Conservation (phyloP, 1,140 invertebrate genomes). For the Drosophila melanica region DNA sequence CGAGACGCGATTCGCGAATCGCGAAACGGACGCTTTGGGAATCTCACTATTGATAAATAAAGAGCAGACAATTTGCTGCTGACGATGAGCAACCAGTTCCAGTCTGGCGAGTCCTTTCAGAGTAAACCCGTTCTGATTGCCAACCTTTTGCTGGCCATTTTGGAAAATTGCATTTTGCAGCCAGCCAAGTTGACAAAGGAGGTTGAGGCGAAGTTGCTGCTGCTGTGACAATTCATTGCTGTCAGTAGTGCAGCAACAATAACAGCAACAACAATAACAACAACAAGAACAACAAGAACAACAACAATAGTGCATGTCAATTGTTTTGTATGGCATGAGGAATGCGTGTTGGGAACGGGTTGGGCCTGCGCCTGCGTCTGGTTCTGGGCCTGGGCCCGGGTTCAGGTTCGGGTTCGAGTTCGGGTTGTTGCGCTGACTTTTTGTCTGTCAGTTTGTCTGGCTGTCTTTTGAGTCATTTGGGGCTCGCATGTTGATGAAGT, state of each 20-base stretch:
- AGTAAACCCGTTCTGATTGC: constrained; percentile 58
- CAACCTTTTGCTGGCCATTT: constrained; percentile 63
- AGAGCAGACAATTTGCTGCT: constrained; percentile 58
- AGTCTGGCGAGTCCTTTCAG: constrained; percentile 34
- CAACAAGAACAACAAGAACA: constrained; percentile 19
- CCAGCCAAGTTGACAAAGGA: constrained; percentile 26
- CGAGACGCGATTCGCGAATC: neutral
- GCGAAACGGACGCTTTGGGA: constrained; percentile 16
- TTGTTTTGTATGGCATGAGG: constrained; percentile 80
- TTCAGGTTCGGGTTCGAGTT: constrained; percentile 22
- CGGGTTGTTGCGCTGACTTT: constrained; percentile 38
- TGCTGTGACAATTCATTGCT: constrained; percentile 67
- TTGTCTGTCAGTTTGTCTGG: constrained; percentile 21
- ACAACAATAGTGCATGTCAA: constrained; percentile 75
- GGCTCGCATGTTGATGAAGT: constrained; percentile 68
- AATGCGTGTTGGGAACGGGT: constrained; percentile 78
- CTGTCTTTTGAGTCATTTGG: constrained; percentile 42
- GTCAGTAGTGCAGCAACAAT: constrained; percentile 43
- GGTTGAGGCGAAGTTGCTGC: constrained; percentile 10
- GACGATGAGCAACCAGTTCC: constrained; percentile 61
- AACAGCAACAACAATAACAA: constrained; percentile 30
- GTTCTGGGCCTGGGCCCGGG: constrained; percentile 6
- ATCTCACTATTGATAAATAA: constrained; percentile 68
- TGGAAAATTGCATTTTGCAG: constrained; percentile 65
- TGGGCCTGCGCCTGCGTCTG: constrained; percentile 21